Evolutionary conservation across 2,113 vertebrate genomes (phyloP).

Genomic region (Semnopithecus entellus): DNA sequence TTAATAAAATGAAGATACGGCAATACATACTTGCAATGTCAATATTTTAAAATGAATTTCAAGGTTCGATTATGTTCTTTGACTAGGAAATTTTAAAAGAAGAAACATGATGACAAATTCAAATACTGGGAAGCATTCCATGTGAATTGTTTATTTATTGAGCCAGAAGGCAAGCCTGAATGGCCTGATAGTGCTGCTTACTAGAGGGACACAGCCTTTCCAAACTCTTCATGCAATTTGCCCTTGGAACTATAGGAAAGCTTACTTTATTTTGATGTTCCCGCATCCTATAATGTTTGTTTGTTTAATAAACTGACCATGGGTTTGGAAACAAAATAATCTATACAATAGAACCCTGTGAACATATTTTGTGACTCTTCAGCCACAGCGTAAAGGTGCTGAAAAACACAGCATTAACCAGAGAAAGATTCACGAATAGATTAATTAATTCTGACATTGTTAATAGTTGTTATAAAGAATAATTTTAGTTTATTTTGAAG

Average conservation of each 20-base stretch:
- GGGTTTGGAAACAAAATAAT: neutral
- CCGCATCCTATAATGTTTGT: neutral
- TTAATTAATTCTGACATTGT: neutral
- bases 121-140: neutral
- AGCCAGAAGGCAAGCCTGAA: neutral
- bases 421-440: neutral
- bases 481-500: neutral
- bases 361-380: neutral
- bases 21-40: neutral
- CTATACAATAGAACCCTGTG: neutral
- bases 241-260: neutral
- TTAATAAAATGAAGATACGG: neutral
- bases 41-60: neutral
- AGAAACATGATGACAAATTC: neutral
- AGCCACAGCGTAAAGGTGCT: neutral
- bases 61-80: neutral
- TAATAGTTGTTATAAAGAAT: neutral
- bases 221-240: neutral
- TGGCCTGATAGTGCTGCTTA: neutral
- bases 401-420: neutral
- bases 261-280: neutral
- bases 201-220: neutral
- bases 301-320: neutral
- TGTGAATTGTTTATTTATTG: neutral
- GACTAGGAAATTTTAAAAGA: neutral